Base-by-base conservation (phyloP, 1,140 invertebrate genomes). In the Drosophila dunni region DNA sequence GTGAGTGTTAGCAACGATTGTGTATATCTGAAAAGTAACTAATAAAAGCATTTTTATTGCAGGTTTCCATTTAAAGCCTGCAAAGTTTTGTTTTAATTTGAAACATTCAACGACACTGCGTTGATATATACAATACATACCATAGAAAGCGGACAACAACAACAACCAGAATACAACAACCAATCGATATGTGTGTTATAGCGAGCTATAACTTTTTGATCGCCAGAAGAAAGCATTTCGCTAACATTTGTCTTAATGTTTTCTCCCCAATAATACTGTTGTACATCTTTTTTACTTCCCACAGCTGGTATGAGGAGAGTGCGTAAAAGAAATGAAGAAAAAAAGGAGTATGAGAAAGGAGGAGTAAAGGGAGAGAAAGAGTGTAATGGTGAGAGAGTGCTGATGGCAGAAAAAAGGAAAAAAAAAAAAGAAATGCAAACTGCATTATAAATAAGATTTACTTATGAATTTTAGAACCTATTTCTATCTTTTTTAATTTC, bases 261-360 rank as follows among this genome's bases (percentile, higher is more conserved):
- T 75, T 65, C 67, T 45, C 29, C 29, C 44, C 20, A 74, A 86
- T 86, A 89, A 88, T 89, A 79, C 76, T 89, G 83, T 88, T 86
- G 83, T 83, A 83, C 84, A 83, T 88, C 79, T 86, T 86, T 86
- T 86, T 89, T 86, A 86, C 83, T 79, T 86, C 74, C 84, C 83
- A 86, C 83, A 86, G 83, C 83, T 88, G 83, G 66, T 82, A 73
- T 88, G 65, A 79, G 71, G 62, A 77, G 76, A 88, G 58, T 75
- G 76, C 62, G 20, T 73, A 70, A 71, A 75, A 62, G 67, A 34
- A 64, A 74, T 51, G 54, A 50, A 75, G 51, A 58, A 70, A 68
- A 61, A 2, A 20, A 76, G 64, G 67, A 75, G 69, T 70, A 70
- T 65, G 29, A 74, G 65, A 74, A 29, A 5, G 24, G 24, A 29